These are phyloP conservation scores for Prunella strophiata DNA, from an alignment of 2,797 vertebrate genomes.

Conservation along the genomic window DNA sequence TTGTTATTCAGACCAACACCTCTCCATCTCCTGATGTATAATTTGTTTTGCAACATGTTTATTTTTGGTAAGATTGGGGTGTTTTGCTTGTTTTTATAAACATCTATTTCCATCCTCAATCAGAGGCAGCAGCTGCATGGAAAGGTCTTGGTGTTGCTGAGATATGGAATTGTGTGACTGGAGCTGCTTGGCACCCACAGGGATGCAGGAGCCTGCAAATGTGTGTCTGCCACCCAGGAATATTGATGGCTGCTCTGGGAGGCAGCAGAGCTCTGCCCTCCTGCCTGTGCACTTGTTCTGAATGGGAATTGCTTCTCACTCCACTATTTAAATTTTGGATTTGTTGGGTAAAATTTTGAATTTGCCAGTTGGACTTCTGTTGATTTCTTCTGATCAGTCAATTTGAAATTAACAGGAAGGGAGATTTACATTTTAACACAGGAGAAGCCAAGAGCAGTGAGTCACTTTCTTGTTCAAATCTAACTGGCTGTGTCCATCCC, in stretches of 20 bases:
- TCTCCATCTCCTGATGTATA: not conserved
- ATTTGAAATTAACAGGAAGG: not conserved
- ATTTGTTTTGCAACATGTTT: not conserved
- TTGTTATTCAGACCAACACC: not conserved
- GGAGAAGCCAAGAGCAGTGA: not conserved
- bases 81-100: not conserved
- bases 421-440: not conserved
- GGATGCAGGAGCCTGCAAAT: slow-evolving; percentile 2
- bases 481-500: not conserved
- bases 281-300: accelerated
- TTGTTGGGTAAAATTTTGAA: not conserved
- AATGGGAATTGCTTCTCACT: not conserved
- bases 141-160: not conserved
- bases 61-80: not conserved
- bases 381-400: not conserved
- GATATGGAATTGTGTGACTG: not conserved
- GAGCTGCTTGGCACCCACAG: slow-evolving; percentile 6
- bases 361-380: not conserved
- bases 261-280: not conserved
- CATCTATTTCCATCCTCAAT: not conserved
- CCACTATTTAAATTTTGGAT: not conserved
- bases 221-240: not conserved
- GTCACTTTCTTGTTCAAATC: not conserved
- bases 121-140: not conserved
- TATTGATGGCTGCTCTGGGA: slow-evolving; percentile 16